These are phyloP conservation scores for Crotalus horridus DNA, from an alignment of 2,113 vertebrate species.

Conservation along the genomic window DNA sequence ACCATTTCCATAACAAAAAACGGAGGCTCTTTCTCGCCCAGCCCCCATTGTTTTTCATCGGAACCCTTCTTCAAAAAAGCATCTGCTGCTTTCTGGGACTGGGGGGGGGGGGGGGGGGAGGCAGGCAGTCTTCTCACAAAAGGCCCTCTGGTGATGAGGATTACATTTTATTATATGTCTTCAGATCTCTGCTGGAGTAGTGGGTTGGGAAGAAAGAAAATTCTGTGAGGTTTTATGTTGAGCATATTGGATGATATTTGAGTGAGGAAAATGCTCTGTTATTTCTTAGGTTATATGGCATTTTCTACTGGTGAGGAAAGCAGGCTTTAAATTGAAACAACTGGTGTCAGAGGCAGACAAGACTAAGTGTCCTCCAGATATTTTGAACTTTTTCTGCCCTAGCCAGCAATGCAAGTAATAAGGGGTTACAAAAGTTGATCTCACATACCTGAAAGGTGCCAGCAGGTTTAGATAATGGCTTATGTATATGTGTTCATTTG, in stretches of 20 bases:
- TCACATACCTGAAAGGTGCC: background rate
- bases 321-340: background rate
- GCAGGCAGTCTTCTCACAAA: background rate
- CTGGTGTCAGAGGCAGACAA: background rate
- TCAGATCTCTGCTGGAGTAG: background rate
- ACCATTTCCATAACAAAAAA: constrained; percentile 24
- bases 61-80: background rate
- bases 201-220: background rate
- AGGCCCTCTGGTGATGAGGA: background rate
- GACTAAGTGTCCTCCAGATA: background rate
- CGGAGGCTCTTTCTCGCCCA: background rate
- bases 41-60: background rate
- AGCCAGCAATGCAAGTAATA: background rate
- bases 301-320: no score
- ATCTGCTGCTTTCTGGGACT: background rate
- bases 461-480: background rate
- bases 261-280: background rate
- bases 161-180: background rate
- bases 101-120: background rate
- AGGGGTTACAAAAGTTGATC: background rate
- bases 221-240: background rate
- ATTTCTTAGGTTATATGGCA: background rate
- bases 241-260: background rate
- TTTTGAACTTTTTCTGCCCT: background rate
- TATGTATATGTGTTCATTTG: background rate